Evolutionary conservation across 2,797 vertebrate species (phyloP), one percentile per base, ranked within the genome.

Genomic region (Peromyscus melanophrys): DNA sequence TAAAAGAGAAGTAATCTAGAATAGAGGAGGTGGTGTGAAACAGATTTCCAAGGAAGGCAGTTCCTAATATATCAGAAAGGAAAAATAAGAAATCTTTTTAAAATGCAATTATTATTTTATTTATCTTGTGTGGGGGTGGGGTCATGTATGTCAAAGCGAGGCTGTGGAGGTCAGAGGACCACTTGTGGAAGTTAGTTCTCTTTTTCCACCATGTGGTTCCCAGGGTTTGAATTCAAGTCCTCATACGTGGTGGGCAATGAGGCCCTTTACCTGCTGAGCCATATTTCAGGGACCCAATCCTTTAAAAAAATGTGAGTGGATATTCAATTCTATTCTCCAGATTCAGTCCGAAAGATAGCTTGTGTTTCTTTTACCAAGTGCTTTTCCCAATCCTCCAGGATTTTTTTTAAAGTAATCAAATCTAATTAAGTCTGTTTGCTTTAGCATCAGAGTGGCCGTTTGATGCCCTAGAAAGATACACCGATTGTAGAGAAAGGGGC

Each of bases 381-480:
- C 55, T 94, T 97, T 88, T 61, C 34, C 55, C 37, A 80, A 0
- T 82, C 40, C 90, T 94, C 46, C 75, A 96, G 73, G 43, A 94
- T 91, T 97, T 95, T 90, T 91, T 94, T 89, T 37, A 96, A 95
- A 94, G 78, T 52, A 86, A 95, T 96, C 31, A 96, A 95, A 81
- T 31, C 80, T 94, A 93, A 96, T 95, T 96, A 97, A 97, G 94
- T 88, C 67, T 40, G 82, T 87, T 71, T 94, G 37, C 81, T 93
- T 95, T 96, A 55, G 46, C 89, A 25, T 73, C 87, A 57, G 27
- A 34, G 27, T 92, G 57, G 57, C 27, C 76, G 46, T 78, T 83
- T 16, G 7, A 59, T 89, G 94, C 71, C 86, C 76, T 49, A 61
- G 76, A 89, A 95, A 92, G 80, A 69, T 49, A 67, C 17, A 7